Base-by-base conservation (phyloP, 2,888 invertebrate species). In the Ryuthela nishihirai region DNA sequence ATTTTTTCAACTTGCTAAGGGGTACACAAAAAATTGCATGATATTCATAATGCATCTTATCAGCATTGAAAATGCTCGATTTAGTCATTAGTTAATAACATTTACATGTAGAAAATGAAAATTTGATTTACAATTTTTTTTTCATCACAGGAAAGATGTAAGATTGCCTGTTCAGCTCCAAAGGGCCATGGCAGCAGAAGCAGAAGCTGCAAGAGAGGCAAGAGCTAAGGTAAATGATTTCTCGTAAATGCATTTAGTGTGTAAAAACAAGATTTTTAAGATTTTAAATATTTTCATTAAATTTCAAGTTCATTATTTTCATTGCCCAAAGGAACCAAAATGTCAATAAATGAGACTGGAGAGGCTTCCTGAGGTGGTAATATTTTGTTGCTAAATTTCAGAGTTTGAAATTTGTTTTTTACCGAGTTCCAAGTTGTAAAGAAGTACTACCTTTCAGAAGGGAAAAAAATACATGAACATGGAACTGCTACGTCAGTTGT, bases 121-220 rank as follows among this genome's bases (percentile, higher is more conserved):
- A 3, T n/a, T 24, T 15, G 3, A 35, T 45, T n/a, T 23, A 18
- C 9, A 1, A 3, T 20, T 15, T 24, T 23, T 56, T 39, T 44
- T 23, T 10, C 12, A 6, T 54, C 47, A 23, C 71, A 86, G 85
- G 67, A 88, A 88, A 75, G 87, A 88, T 71, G 87, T 88, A 9
- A 82, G 86, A 62, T 76, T 88, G 64, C 87, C 87, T 2, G 81
- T 83, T 29, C 85, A 87, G 66, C 76, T 87, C 61, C 87, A 87
- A 71, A 78, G 87, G 62, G 87, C 87, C 1, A 87, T 88, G 87
- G 87, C 87, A 4, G 85, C 87, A 17, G 87, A 88, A 74, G 87
- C 87, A 12, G 88, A 88, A 73, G 87, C 87, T 4, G 80, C 86
- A 0, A 78, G 87, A 24, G 87, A 88, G 73, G 87, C 87, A n/a